Percentiles rank a stretch among this genome's conserved stretches.
These are phyloP conservation scores for Synchiropus splendidus DNA, from an alignment of 2,113 vertebrate genomes.

Conservation along the genomic window DNA sequence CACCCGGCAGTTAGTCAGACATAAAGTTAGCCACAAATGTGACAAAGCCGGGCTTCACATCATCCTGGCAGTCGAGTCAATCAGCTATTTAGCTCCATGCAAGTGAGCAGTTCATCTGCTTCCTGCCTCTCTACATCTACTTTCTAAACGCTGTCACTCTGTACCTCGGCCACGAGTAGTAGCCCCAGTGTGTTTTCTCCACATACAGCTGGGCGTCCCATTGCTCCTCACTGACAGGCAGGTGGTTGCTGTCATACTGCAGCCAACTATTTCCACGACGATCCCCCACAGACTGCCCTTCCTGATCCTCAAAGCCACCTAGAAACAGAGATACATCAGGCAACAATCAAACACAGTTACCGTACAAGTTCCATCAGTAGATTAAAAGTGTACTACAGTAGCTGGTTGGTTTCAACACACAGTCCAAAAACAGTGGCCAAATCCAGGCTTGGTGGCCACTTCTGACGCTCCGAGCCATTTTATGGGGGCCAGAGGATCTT, in stretches of 20 bases:
- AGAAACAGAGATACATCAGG: not conserved
- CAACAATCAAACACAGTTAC: not conserved
- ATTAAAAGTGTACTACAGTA: no score
- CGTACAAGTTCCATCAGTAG: not conserved
- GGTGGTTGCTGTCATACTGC: conserved; percentile 77
- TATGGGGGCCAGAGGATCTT: no score
- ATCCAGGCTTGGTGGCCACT: no score
- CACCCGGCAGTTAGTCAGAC: conserved; percentile 29
- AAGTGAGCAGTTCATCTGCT: conserved; percentile 30
- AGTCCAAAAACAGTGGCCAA: no score
- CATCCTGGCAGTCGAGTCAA: conserved; percentile 30
- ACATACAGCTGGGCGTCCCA: conserved; percentile 82
- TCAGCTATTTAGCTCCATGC: conserved; percentile 24
- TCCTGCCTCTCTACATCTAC: conserved; percentile 13
- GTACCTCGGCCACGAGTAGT: conserved; percentile 88
- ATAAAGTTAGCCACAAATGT: conserved; percentile 14
- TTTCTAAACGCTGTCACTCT: not conserved
- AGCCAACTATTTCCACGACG: conserved; percentile 85
- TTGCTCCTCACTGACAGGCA: conserved; percentile 77
- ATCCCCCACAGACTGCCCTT: conserved; percentile 74
- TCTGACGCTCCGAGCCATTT: no score
- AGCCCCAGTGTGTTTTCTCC: conserved; percentile 95
- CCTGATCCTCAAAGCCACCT: conserved; percentile 74
- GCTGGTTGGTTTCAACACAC: no score
- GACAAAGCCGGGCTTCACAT: conserved; percentile 27